Evolutionary conservation across 1,140 invertebrate species (phyloP).

Genomic region (Zaprionus kolodkinae): DNA sequence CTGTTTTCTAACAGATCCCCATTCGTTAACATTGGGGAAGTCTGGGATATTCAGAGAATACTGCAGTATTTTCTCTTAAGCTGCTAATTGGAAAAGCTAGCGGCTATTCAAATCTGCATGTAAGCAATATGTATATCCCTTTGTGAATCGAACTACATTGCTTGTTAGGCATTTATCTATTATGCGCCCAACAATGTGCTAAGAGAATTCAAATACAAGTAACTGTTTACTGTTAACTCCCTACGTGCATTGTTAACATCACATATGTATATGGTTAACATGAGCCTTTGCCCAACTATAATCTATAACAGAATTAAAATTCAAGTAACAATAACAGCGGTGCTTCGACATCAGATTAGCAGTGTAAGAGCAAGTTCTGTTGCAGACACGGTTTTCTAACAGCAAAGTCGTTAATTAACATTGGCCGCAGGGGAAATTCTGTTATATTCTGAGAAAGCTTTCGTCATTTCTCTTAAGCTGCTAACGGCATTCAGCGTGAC

Average conservation of each 20-base stretch:
- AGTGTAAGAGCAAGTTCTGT: neutral
- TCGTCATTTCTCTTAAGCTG: conserved; percentile 23
- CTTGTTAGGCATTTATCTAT: neutral
- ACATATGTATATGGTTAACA: no score
- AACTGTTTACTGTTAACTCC: no score
- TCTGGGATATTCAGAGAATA: neutral
- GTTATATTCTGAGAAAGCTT: neutral
- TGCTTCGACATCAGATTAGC: neutral
- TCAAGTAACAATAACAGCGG: neutral
- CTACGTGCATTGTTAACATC: no score
- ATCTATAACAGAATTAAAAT: neutral
- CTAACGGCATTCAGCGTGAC: neutral
- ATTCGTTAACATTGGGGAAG: no score
- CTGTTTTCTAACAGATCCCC: neutral
- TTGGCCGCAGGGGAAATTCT: neutral
- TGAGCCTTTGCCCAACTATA: no score
- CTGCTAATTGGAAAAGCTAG: conserved; percentile 3
- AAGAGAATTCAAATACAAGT: no score
- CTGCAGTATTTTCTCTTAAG: conserved; percentile 14
- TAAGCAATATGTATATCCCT: neutral
- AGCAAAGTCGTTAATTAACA: neutral
- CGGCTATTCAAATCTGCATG: no score
- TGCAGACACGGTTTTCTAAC: neutral
- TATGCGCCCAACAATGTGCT: neutral
- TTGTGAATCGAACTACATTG: neutral